Conservation (phyloP, 2,888 invertebrate genomes). For the Thereva nobilitata region DNA sequence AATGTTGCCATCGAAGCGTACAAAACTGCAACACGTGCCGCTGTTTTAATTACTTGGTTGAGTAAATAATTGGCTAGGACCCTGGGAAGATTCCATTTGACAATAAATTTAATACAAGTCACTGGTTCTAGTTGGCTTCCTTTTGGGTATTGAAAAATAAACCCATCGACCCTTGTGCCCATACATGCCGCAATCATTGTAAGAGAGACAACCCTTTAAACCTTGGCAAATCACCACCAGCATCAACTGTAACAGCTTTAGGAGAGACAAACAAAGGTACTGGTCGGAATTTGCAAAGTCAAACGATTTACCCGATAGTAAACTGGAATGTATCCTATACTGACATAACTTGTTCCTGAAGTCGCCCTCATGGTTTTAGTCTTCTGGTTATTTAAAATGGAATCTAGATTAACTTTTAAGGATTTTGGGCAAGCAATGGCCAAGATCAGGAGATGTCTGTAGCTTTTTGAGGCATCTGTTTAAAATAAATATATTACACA, state of each 20-base stretch:
- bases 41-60: conserved; percentile 42
- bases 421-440: too few relatives aligned
- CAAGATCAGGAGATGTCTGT: too few relatives aligned
- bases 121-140: conserved; percentile 34
- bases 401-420: too few relatives aligned
- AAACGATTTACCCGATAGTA: too few relatives aligned
- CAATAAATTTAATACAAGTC: conserved; percentile 41
- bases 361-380: too few relatives aligned
- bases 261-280: too few relatives aligned
- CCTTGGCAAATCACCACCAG: conserved; percentile 33
- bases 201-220: conserved; percentile 30
- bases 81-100: conserved; percentile 35
- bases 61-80: conserved; percentile 40
- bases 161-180: conserved; percentile 23
- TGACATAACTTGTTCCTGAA: too few relatives aligned
- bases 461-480: too few relatives aligned
- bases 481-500: too few relatives aligned
- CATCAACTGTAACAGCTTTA: background rate
- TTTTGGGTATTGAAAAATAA: conserved; percentile 38
- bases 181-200: conserved; percentile 33
- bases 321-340: too few relatives aligned
- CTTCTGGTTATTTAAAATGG: too few relatives aligned
- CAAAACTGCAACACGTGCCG: conserved; percentile 41
- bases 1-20: conserved; percentile 37
- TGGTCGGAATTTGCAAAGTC: too few relatives aligned